A percentile compares a stretch with the other conserved stretches of the same genome.
These are phyloP conservation scores for Limnodromus scolopaceus DNA, from an alignment of 2,797 vertebrate species.

Conservation along the genomic window DNA sequence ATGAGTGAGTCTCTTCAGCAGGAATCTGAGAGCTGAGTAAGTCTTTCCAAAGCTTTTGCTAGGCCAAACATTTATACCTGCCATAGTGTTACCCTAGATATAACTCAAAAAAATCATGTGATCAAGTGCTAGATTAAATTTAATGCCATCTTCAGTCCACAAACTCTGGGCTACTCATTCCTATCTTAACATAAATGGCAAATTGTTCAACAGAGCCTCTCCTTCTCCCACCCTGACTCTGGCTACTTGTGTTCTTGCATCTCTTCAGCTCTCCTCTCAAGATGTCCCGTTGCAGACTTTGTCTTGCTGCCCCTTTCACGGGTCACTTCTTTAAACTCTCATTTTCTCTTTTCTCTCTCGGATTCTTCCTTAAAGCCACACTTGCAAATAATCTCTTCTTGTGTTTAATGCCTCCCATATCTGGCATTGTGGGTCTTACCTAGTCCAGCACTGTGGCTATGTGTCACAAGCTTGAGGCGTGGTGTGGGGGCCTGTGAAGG, in stretches of 20 bases:
- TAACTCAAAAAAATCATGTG: neutral
- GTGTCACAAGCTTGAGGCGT: neutral
- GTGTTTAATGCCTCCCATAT: neutral
- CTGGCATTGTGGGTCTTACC: neutral
- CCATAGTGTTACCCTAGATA: neutral
- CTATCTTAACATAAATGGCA: neutral
- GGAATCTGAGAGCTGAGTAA: neutral
- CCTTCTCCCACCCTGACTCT: neutral
- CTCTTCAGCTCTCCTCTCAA: neutral
- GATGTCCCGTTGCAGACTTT: neutral
- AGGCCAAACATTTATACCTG: neutral
- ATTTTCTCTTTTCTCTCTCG: neutral
- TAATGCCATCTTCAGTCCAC: neutral
- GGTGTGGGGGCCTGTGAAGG: neutral
- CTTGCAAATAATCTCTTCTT: neutral
- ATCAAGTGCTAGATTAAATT: neutral
- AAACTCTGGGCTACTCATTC: neutral
- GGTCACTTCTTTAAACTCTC: neutral
- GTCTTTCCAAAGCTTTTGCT: neutral
- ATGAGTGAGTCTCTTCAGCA: neutral
- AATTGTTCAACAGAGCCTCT: neutral
- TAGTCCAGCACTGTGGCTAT: neutral
- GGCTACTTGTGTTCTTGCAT: neutral
- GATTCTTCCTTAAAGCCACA: neutral
- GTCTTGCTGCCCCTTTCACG: neutral